Evolutionary conservation across 2,113 vertebrate species (phyloP), one percentile per base, ranked within the genome.

Genomic region (Manacus vitellinus): DNA sequence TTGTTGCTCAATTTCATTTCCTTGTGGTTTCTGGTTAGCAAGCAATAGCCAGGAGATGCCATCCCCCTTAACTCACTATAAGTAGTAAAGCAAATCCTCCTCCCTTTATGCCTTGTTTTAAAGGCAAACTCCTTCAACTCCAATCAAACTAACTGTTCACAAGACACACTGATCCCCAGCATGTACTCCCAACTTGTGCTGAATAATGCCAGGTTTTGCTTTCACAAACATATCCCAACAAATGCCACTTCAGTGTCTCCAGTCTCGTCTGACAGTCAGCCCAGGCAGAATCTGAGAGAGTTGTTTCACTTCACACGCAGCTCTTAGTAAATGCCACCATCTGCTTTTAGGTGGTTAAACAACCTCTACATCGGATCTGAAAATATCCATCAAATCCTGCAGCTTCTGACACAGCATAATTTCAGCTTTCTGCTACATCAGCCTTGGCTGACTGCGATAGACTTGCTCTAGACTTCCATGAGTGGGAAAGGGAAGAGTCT

Each of bases 261-360:
- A 65, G 79, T 56, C 73, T 67, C 30, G 37, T 65, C 86, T 87
- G 90, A 73, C 85, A 96, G 56, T 37, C 73, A 85, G 76, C 72
- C 61, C 37, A 61, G 70, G 76, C 88, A 89, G 70, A 52, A 65
- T 79, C 44, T 39, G 72, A 84, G 65, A 83, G 25, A 88, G 39
- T 71, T 3, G 0, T 92, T 93, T 86, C 79, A 28, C 55, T 86
- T 66, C 71, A 78, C 33, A 75, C 4, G 0, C 68, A 85, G 54
- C 43, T 68, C 79, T 81, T 41, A 39, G 56, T 6, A 21, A 92
- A 81, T 43, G 49, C 63, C 44, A 83, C 59, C 67, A 55, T 80
- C 85, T 90, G 78, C 78, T 90, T 92, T 94, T 82, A 90, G 63
- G 92, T 90, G 41, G 85, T 83, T 92, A 92, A 96, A 93, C 35